These are phyloP conservation scores for Danionella dracula DNA, from an alignment of 2,797 vertebrate genomes.

Conservation along the genomic window DNA sequence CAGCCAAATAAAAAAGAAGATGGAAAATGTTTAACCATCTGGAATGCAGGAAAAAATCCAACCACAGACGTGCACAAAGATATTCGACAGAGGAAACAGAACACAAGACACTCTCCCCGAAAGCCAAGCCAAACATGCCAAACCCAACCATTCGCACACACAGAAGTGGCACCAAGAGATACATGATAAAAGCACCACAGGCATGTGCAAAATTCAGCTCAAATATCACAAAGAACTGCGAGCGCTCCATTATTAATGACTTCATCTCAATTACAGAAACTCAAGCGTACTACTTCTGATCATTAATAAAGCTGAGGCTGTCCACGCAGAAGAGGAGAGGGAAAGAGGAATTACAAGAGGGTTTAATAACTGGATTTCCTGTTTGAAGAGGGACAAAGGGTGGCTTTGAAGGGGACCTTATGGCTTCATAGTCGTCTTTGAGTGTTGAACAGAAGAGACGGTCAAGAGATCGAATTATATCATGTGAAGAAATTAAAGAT, in stretches of 20 bases:
- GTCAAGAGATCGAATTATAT: too few species aligned
- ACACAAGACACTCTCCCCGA: not conserved
- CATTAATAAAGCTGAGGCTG: constrained; percentile 27
- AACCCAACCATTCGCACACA: not conserved
- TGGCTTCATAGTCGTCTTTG: not conserved
- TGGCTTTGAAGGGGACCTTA: constrained; percentile 2
- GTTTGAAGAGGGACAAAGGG: constrained; percentile 33
- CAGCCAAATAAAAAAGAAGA: not conserved
- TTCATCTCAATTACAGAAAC: constrained; percentile 30
- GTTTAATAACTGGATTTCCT: constrained; percentile 46
- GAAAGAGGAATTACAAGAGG: constrained; percentile 14
- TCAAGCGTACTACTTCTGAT: constrained; percentile 26
- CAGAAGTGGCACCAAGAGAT: not conserved
- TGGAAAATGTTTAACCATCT: not conserved
- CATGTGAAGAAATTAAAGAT: too few species aligned
- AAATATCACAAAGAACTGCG: constrained; percentile 25
- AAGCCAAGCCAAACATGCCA: not conserved
- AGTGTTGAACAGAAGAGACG: too few species aligned
- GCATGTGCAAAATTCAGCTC: constrained; percentile 18
- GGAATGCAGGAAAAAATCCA: not conserved
- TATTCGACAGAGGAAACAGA: not conserved
- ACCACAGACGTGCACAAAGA: not conserved
- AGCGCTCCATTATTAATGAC: constrained; percentile 24
- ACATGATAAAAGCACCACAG: constrained; percentile 29
- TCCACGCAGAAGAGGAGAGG: not conserved